Evolutionary conservation across 2,888 invertebrate genomes (phyloP).

Genomic region (Steinernema carpocapsae): DNA sequence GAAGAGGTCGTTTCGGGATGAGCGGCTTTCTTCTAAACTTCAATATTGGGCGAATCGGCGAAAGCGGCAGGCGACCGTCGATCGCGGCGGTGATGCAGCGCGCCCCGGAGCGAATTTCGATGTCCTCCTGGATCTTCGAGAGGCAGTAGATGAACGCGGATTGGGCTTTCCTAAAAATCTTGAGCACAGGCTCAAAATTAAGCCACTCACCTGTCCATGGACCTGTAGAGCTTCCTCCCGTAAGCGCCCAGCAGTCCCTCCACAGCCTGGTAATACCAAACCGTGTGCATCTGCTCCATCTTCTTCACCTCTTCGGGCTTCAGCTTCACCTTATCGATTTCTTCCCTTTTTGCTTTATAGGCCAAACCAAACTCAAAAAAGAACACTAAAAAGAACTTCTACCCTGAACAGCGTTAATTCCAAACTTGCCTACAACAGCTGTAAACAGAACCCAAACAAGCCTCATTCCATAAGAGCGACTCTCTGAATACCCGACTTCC

Average conservation of each 20-base stretch:
- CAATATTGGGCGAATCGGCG: slow-evolving; percentile 3
- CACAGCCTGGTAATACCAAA: slow-evolving; percentile 60
- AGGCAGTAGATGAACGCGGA: slow-evolving; percentile 59
- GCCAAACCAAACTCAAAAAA: too few species aligned
- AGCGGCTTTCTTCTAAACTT: not conserved
- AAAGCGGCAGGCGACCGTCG: slow-evolving; percentile 40
- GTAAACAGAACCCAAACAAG: too few species aligned
- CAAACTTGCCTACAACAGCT: too few species aligned
- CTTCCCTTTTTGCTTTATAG: not conserved
- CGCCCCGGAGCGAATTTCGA: slow-evolving; percentile 56
- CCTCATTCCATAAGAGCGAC: too few species aligned
- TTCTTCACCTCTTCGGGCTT: slow-evolving; percentile 32
- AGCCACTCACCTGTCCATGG: slow-evolving; percentile 53
- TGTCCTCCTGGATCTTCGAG: slow-evolving; percentile 53
- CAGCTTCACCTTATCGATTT: slow-evolving; percentile 26
- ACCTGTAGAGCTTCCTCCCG: slow-evolving; percentile 57
- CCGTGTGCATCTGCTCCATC: slow-evolving; percentile 55
- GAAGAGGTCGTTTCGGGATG: not conserved
- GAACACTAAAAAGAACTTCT: too few species aligned
- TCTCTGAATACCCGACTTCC: too few species aligned
- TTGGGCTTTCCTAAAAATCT: slow-evolving; percentile 47
- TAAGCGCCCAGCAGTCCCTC: slow-evolving; percentile 56
- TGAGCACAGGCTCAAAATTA: not conserved
- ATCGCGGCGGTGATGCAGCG: slow-evolving; percentile 58
- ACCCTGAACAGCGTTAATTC: too few species aligned